Conservation (phyloP, 2,797 vertebrate genomes). For the Sebastes flavidus region DNA sequence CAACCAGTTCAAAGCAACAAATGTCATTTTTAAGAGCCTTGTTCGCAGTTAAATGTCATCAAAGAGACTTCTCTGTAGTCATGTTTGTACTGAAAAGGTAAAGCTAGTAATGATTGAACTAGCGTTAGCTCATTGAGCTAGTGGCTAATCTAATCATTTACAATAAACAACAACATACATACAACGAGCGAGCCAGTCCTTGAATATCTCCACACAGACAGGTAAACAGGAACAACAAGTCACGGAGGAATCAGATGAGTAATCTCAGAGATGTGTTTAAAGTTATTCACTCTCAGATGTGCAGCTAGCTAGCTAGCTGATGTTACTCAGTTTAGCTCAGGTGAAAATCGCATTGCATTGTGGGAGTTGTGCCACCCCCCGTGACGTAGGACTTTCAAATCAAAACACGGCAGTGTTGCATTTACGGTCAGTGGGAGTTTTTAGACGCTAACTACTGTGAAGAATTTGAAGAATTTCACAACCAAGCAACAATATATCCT, state of each 20-base stretch:
- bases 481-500: neutral
- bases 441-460: fast-evolving
- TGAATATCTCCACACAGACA: neutral
- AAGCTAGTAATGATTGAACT: neutral
- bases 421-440: neutral
- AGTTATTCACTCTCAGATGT: neutral
- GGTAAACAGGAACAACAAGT: neutral
- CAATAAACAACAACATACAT: slow-evolving; percentile 18
- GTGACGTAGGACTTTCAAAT: slow-evolving; percentile 47
- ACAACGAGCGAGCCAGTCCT: slow-evolving; percentile 2
- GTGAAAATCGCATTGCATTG: slow-evolving; percentile 46
- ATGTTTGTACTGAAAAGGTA: neutral
- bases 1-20: neutral
- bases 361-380: slow-evolving; percentile 41
- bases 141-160: slow-evolving; percentile 3
- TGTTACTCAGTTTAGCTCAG: neutral
- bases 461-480: neutral
- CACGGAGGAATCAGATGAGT: neutral
- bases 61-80: neutral
- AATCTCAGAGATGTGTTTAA: neutral
- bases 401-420: slow-evolving; percentile 58
- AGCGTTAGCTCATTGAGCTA: slow-evolving; percentile 28
- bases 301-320: neutral
- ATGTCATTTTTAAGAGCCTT: neutral
- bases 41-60: neutral